Evolutionary conservation across 2,888 invertebrate genomes (phyloP).

Genomic region (Philereme transversata): DNA sequence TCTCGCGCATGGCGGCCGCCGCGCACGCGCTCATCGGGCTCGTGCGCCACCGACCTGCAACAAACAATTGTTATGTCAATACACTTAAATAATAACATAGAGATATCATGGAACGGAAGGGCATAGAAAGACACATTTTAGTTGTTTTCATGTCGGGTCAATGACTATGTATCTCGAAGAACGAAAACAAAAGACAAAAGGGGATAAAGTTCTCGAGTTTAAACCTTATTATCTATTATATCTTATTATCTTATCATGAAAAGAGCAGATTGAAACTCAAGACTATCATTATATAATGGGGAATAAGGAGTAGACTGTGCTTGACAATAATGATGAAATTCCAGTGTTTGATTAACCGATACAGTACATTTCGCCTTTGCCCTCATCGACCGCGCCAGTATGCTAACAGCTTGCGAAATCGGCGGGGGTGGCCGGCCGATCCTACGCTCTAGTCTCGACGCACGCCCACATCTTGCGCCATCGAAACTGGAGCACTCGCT

Average conservation of each 20-base stretch:
- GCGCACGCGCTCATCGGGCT: conserved; percentile 90
- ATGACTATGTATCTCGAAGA: too few species aligned
- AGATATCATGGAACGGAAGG: too few species aligned
- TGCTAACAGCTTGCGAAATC: conserved; percentile 51
- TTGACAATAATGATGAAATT: background rate
- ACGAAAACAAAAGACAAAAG: too few species aligned
- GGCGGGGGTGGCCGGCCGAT: conserved; percentile 68
- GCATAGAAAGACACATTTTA: too few species aligned
- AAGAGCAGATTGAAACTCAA: too few species aligned
- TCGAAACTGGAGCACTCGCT: conserved; percentile 74
- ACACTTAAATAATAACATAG: too few species aligned
- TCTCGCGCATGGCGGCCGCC: conserved; percentile 91
- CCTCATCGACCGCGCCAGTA: conserved; percentile 53
- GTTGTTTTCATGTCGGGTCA: too few species aligned
- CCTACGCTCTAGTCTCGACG: conserved; percentile 62
- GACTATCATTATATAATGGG: too few species aligned
- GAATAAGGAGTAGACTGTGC: too few species aligned
- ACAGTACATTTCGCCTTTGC: conserved; percentile 39
- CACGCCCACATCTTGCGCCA: conserved; percentile 76
- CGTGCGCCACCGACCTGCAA: conserved; percentile 82
- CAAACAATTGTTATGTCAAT: conserved; percentile 46
- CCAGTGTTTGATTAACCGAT: background rate
- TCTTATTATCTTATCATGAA: too few species aligned
- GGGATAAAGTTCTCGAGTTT: too few species aligned
- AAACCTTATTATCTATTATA: too few species aligned